phyloP scores from a whole-genome alignment of 2,888 invertebrate species.

The Agonum fuliginosum region DNA sequence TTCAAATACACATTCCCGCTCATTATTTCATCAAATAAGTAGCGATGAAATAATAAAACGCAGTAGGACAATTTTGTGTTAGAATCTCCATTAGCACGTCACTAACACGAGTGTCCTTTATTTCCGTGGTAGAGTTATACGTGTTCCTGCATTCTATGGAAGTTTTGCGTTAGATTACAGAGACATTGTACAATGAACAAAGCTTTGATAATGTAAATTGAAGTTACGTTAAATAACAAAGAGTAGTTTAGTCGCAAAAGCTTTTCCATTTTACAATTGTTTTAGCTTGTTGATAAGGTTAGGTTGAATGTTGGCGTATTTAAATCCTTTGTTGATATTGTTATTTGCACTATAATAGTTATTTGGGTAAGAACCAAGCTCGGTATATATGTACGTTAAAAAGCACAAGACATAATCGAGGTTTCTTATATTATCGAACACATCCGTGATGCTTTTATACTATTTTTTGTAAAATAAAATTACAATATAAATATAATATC shows the following conservation, averaged over 20 bases:
- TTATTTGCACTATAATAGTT: not conserved
- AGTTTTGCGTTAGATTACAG: constrained; percentile 37
- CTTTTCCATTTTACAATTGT: constrained; percentile 26
- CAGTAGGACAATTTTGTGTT: constrained; percentile 2
- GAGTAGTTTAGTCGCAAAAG: constrained; percentile 29
- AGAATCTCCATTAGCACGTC: not conserved
- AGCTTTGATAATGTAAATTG: constrained; percentile 38
- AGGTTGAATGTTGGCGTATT: constrained; percentile 3
- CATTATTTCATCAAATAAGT: not conserved
- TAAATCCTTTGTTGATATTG: constrained; percentile 11
- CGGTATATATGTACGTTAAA: too few species aligned
- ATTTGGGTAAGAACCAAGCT: too few species aligned
- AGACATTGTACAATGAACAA: constrained; percentile 9
- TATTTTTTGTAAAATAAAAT: too few species aligned
- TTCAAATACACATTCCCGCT: not conserved
- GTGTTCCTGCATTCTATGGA: constrained; percentile 3
- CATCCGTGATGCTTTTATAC: too few species aligned
- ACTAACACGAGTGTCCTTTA: constrained; percentile 5
- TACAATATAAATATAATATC: too few species aligned
- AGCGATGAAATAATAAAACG: not conserved
- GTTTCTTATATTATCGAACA: too few species aligned
- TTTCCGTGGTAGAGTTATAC: not conserved
- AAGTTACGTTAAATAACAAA: constrained; percentile 38
- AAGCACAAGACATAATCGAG: too few species aligned
- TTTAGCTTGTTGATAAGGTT: constrained; percentile 5